These are phyloP conservation scores for Xestobium rufovillosum DNA, from an alignment of 2,888 invertebrate species.

Conservation along the genomic window DNA sequence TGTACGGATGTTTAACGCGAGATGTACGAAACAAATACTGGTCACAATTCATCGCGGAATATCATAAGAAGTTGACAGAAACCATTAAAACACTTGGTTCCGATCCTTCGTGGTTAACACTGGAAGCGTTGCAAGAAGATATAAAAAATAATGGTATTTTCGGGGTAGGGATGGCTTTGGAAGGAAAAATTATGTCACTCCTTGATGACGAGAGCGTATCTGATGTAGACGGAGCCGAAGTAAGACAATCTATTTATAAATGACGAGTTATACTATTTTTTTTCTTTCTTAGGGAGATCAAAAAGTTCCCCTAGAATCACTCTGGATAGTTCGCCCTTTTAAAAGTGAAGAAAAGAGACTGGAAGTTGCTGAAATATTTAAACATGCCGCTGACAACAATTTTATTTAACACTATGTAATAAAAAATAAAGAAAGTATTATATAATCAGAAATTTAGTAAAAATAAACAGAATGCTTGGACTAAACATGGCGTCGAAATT, in stretches of 20 bases:
- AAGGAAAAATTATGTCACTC: conserved; percentile 51
- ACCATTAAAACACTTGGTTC: conserved; percentile 54
- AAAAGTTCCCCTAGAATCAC: conserved; percentile 51
- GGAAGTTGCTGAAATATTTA: conserved; percentile 56
- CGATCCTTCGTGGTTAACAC: conserved; percentile 51
- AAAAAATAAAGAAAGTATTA: too few species aligned
- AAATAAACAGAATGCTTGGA: too few species aligned
- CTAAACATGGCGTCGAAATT: too few species aligned
- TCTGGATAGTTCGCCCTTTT: conserved; percentile 58
- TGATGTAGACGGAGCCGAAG: conserved; percentile 50
- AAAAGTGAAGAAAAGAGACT: conserved; percentile 51
- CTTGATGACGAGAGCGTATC: conserved; percentile 51
- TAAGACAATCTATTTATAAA: conserved; percentile 25
- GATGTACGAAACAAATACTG: conserved; percentile 51
- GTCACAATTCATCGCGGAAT: conserved; percentile 52
- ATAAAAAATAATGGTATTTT: conserved; percentile 50
- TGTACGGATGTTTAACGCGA: conserved; percentile 56
- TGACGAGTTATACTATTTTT: conserved; percentile 7
- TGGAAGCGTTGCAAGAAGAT: conserved; percentile 47
- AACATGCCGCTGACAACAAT: conserved; percentile 56
- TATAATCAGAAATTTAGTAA: too few species aligned
- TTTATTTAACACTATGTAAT: conserved; percentile 44
- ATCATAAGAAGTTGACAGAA: conserved; percentile 49
- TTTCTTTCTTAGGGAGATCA: conserved; percentile 44
- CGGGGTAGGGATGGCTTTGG: conserved; percentile 54